Evolutionary conservation across 2,888 invertebrate species (phyloP).

Genomic region (Conomelus anceps): DNA sequence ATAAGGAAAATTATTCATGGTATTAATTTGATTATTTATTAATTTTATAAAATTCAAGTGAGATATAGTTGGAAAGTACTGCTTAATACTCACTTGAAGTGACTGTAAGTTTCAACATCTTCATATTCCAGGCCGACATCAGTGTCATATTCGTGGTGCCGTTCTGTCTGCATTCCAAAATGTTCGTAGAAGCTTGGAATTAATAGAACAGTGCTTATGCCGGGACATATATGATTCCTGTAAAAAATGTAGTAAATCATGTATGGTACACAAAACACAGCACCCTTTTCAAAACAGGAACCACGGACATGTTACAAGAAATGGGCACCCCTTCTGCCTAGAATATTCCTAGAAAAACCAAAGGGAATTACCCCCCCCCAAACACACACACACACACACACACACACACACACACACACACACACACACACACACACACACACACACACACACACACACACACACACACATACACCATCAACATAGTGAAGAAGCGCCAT

Average conservation of each 20-base stretch:
- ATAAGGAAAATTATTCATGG: neutral
- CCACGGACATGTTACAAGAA: too few relatives aligned
- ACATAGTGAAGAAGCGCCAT: too few relatives aligned
- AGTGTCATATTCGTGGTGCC: conserved; percentile 69
- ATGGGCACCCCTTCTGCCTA: too few relatives aligned
- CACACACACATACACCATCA: too few relatives aligned
- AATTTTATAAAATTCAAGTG: too few relatives aligned
- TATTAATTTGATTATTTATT: neutral
- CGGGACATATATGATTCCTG: conserved; percentile 75
- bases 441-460: too few relatives aligned
- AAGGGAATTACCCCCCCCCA: too few relatives aligned
- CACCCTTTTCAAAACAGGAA: neutral
- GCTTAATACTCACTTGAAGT: conserved; percentile 54
- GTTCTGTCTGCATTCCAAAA: conserved; percentile 66
- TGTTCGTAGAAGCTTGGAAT: conserved; percentile 78
- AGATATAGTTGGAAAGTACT: too few relatives aligned
- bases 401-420: too few relatives aligned
- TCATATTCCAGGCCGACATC: conserved; percentile 80
- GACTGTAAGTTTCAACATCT: conserved; percentile 66
- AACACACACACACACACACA: too few relatives aligned
- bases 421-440: too few relatives aligned
- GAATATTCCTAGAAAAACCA: too few relatives aligned
- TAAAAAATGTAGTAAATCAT: conserved; percentile 28
- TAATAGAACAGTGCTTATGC: conserved; percentile 65
- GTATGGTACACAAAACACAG: neutral